Evolutionary conservation across 2,888 invertebrate genomes (phyloP).

Genomic region (Zygogramma bicolorata): DNA sequence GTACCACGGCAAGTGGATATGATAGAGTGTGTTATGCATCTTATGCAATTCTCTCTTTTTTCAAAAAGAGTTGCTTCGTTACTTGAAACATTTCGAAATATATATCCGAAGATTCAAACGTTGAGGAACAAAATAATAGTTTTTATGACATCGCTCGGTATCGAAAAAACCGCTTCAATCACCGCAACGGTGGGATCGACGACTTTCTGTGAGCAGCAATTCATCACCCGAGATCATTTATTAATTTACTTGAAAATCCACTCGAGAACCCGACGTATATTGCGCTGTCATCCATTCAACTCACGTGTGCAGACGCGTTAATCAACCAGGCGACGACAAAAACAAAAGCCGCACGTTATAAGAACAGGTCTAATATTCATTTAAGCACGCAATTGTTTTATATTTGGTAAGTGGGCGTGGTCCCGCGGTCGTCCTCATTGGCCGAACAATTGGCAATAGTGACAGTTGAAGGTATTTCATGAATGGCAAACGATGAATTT

Average conservation of each 20-base stretch:
- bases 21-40: too few relatives aligned
- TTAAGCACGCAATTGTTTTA: constrained; percentile 58
- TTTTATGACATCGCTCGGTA: background rate
- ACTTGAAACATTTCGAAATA: too few relatives aligned
- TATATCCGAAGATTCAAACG: too few relatives aligned
- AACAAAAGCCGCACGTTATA: constrained; percentile 42
- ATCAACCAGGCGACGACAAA: constrained; percentile 42
- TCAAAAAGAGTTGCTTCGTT: too few relatives aligned
- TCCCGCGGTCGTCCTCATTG: constrained; percentile 52
- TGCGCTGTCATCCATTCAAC: constrained; percentile 28
- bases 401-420: constrained; percentile 59
- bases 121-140: too few relatives aligned
- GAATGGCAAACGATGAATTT: constrained; percentile 57
- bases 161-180: constrained; percentile 3
- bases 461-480: constrained; percentile 52
- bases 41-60: too few relatives aligned
- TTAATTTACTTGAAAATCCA: constrained; percentile 31
- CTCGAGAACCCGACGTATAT: constrained; percentile 17
- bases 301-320: constrained; percentile 49
- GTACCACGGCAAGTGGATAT: too few relatives aligned
- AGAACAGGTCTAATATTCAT: constrained; percentile 48
- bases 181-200: background rate
- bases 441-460: constrained; percentile 57
- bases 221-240: constrained; percentile 16
- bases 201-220: constrained; percentile 14